Evolutionary conservation across 2,797 vertebrate genomes (phyloP).

Genomic region (Todus mexicanus): DNA sequence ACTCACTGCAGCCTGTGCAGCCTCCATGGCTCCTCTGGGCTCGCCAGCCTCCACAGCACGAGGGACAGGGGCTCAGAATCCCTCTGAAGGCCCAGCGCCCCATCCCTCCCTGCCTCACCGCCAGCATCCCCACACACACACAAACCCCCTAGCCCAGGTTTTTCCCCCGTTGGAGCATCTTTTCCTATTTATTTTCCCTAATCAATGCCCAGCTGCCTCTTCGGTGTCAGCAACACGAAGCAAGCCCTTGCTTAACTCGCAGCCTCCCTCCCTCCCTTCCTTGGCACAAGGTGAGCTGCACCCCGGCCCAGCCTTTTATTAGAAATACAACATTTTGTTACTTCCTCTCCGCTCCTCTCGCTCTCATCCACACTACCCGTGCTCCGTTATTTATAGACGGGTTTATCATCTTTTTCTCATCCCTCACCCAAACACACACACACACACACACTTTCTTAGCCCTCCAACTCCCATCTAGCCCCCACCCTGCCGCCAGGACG

Average conservation of each 20-base stretch:
- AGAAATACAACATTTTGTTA: neutral
- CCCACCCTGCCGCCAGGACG: neutral
- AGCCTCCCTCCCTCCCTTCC: neutral
- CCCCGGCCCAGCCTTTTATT: neutral
- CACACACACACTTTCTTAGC: neutral
- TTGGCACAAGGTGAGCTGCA: neutral
- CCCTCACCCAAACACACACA: neutral
- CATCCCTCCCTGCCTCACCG: neutral
- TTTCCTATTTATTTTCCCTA: neutral
- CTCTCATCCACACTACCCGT: neutral
- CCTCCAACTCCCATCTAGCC: neutral
- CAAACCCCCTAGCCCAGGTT: neutral
- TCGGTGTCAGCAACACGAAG: neutral
- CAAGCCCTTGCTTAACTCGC: neutral
- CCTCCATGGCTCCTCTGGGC: neutral
- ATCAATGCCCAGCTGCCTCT: neutral
- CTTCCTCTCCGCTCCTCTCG: neutral
- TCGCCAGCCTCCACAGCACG: rapidly evolving
- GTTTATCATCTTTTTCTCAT: neutral
- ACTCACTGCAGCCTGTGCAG: neutral
- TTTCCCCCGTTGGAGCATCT: neutral
- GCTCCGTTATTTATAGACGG: neutral
- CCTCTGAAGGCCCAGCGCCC: neutral
- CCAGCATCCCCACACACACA: neutral
- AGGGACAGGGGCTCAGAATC: neutral